Evolutionary conservation across 2,888 invertebrate species (phyloP), one percentile per base, ranked within the genome.

Genomic region (Oligia fasciuncula): DNA sequence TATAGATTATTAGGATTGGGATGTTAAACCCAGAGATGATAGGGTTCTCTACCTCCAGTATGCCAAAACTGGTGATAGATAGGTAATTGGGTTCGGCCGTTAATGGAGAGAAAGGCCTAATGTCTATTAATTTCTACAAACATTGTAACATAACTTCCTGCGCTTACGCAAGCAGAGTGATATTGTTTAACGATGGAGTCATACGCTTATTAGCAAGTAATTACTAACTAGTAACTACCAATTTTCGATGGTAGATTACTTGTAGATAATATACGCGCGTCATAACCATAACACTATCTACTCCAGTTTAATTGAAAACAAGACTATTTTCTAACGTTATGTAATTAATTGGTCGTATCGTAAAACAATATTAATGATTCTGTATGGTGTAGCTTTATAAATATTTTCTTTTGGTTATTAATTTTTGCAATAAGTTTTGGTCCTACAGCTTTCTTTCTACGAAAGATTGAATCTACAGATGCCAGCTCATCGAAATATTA

Each of bases 141-240:
- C 83, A 84, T 67, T 65, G 60, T 71, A 74, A 51, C 74, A 63
- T 73, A 0, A n/a, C 65, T 86, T 76, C 84, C 68, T 75, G 13
- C 23, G n/a, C 54, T 86, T 84, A 68, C 76, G 84, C 68, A 79
- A 86, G 43, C 3, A 17, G 60, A 73, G 75, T 78, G 84, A 86
- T 86, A 85, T 84, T 79, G 87, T 83, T 76, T 79, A 72, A 83
- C 87, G 79, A 84, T 86, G 71, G 35, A 73, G 76, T 74, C 79
- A 68, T 85, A 57, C 46, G 43, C 6, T 43, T 71, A 74, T 49
- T 65, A 73, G 46, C 54, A 40, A 54, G 51, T 49, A 66, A 23
- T 29, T 43, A 73, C 9, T 62, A 54, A 49, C 19, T 46, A 51
- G 13, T 62, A 66, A 49, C 35, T 46, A 51, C 14, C 3, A 40